These are phyloP conservation scores for Sylvicola cinctus DNA, from an alignment of 2,888 invertebrate species.

Conservation along the genomic window DNA sequence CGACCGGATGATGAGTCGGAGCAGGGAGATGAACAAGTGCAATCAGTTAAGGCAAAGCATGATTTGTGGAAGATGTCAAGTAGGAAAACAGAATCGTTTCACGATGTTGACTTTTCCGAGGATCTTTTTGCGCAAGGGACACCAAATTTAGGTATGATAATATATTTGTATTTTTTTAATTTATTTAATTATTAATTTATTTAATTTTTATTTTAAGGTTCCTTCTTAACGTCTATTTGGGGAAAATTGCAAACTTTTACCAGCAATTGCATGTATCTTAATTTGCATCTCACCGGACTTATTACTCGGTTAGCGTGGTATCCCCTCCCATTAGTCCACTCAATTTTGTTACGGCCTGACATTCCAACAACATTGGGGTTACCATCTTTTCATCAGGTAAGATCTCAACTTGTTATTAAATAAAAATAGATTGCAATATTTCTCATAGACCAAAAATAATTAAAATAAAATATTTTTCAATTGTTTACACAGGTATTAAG, in stretches of 20 bases:
- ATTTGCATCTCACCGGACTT: slow-evolving; percentile 72
- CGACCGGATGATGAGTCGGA: slow-evolving; percentile 32
- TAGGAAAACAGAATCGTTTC: slow-evolving; percentile 17
- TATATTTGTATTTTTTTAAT: slow-evolving; percentile 1
- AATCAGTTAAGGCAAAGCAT: slow-evolving; percentile 1
- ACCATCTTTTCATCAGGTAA: slow-evolving; percentile 75
- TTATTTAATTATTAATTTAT: slow-evolving; percentile 2
- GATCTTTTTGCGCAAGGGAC: slow-evolving; percentile 26
- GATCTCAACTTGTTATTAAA: no score
- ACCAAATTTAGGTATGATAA: slow-evolving; percentile 20
- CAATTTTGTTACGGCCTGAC: slow-evolving; percentile 69
- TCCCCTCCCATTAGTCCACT: slow-evolving; percentile 72
- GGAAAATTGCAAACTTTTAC: slow-evolving; percentile 66
- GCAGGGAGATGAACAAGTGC: background rate
- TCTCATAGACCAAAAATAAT: no score
- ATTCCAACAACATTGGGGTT: slow-evolving; percentile 76
- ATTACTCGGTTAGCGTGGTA: slow-evolving; percentile 70
- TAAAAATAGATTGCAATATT: no score
- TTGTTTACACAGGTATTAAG: slow-evolving; percentile 39
- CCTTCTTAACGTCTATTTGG: slow-evolving; percentile 62
- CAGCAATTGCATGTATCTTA: slow-evolving; percentile 64
- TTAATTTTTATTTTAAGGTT: slow-evolving; percentile 29
- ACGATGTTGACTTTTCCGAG: slow-evolving; percentile 25
- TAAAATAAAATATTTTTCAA: background rate
- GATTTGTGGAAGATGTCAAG: slow-evolving; percentile 21